Evolutionary conservation across 1,140 invertebrate species (phyloP).

Genomic region (Vanessa atalanta): DNA sequence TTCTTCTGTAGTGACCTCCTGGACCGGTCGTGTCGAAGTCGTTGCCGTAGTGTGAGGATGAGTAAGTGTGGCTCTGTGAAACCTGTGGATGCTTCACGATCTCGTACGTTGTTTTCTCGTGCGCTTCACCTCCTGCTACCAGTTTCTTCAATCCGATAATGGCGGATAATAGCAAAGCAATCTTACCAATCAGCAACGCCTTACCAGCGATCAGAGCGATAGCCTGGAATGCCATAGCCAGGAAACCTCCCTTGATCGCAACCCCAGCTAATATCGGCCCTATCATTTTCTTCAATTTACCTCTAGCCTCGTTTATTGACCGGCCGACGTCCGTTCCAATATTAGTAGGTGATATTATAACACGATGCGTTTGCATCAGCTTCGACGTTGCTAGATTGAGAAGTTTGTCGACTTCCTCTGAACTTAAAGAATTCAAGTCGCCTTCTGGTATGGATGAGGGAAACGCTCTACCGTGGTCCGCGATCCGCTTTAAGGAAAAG

Average conservation of each 20-base stretch:
- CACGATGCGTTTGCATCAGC: constrained; percentile 83
- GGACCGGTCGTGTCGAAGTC: constrained; percentile 82
- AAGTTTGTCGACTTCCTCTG: constrained; percentile 82
- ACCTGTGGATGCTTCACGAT: constrained; percentile 92
- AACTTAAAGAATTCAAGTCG: constrained; percentile 75
- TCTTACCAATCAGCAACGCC: constrained; percentile 87
- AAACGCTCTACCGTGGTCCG: constrained; percentile 62
- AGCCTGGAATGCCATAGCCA: constrained; percentile 88
- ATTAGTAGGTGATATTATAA: constrained; percentile 81
- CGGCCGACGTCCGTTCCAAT: constrained; percentile 73
- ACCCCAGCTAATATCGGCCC: constrained; percentile 90
- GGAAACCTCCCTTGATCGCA: constrained; percentile 87
- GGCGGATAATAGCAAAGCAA: constrained; percentile 87
- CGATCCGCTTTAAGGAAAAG: constrained; percentile 77
- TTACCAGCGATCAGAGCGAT: constrained; percentile 89
- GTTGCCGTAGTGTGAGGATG: constrained; percentile 86
- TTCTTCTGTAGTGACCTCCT: constrained; percentile 83
- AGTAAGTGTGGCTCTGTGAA: constrained; percentile 88
- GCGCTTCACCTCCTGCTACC: constrained; percentile 81
- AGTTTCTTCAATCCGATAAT: constrained; percentile 90
- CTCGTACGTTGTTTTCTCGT: constrained; percentile 91
- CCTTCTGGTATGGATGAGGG: constrained; percentile 72
- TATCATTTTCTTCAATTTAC: constrained; percentile 92
- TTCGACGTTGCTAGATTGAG: constrained; percentile 80
- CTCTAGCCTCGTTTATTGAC: constrained; percentile 82